A percentile compares a stretch with the other conserved stretches of the same genome.
Evolutionary conservation across 2,113 vertebrate species (phyloP).

Genomic region (Garra rufa): DNA sequence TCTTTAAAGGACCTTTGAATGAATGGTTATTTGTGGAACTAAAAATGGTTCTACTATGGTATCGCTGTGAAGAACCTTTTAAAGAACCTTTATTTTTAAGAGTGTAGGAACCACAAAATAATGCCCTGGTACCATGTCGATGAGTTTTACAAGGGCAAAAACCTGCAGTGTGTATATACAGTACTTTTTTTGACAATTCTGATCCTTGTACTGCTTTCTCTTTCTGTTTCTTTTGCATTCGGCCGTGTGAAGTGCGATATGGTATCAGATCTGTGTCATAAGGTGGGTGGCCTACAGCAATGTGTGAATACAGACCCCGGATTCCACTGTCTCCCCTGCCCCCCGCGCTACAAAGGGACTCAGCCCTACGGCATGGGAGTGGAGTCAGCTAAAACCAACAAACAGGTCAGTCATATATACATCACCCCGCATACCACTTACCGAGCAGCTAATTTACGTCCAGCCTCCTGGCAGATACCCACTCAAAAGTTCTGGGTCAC

Average conservation of each 20-base stretch:
- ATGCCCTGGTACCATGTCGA: background rate
- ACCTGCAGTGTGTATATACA: background rate
- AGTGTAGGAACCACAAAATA: background rate
- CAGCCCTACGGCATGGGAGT: slow-evolving; percentile 90
- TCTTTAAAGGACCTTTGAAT: too few species aligned
- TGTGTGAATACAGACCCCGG: slow-evolving; percentile 96
- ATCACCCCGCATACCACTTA: slow-evolving; percentile 3
- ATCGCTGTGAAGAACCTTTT: too few species aligned
- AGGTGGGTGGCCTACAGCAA: slow-evolving; percentile 78
- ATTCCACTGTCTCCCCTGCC: slow-evolving; percentile 93
- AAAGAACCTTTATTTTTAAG: too few species aligned
- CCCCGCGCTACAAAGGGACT: slow-evolving; percentile 87
- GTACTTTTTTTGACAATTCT: background rate
- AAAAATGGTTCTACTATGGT: too few species aligned
- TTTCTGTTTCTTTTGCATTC: slow-evolving; percentile 2
- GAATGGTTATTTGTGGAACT: too few species aligned
- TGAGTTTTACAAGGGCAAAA: background rate
- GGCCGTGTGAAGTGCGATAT: slow-evolving; percentile 82
- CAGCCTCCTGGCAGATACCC: background rate
- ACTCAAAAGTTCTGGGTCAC: slow-evolving; percentile 11
- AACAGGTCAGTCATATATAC: slow-evolving; percentile 77
- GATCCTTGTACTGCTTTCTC: background rate
- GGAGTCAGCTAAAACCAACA: slow-evolving; percentile 81
- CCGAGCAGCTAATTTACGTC: background rate
- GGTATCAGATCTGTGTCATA: slow-evolving; percentile 85